Base-by-base conservation (phyloP, 1,140 invertebrate genomes). In the Drosophila athabasca region DNA sequence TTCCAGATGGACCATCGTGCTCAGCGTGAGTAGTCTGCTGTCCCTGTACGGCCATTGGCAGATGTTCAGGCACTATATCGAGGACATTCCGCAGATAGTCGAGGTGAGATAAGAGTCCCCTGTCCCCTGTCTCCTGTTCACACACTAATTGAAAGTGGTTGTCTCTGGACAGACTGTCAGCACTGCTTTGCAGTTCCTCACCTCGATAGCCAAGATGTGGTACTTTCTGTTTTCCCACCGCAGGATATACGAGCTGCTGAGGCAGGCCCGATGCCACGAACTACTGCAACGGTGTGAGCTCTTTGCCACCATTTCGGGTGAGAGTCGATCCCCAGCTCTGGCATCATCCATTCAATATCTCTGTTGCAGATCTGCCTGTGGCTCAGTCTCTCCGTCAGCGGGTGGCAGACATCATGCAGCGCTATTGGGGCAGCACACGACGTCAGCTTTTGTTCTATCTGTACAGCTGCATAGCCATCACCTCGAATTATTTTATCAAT, bases 1-100 rank as follows among this genome's bases (percentile, higher is more conserved):
- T n/a, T 0, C 1, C 13, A 85, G 82, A 9, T 87, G 83, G 82
- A 76, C 74, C 17, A 15, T 90, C 6, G 50, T 89, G 13, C 54
- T 90, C 0, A 72, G 87, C 6, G 35, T 70, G 9, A 58, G 58
- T 13, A 76, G 81, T 6, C 6, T 72, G 19, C 51, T 73, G 1
- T 90, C 89, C 3, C 71, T 87, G 2, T 90, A 90, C 53, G 89
- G 78, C 6, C 89, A 90, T 39, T 89, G 60, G 65, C 57, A 76
- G n/a, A 76, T 85, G 46, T 49, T 90, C 3, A 19, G 62, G 6
- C 51, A 50, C 19, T 70, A 87, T 19, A 53, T 82, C 5, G 48
- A 72, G 2, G 79, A 90, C 26, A 74, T 90, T 11, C 81, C 89
- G 2, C 55, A 55, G 3, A 67, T 84, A 29, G 59, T 70, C 1